phyloP scores from a whole-genome alignment of 1,140 invertebrate genomes.

The Papilio polyxenes region DNA sequence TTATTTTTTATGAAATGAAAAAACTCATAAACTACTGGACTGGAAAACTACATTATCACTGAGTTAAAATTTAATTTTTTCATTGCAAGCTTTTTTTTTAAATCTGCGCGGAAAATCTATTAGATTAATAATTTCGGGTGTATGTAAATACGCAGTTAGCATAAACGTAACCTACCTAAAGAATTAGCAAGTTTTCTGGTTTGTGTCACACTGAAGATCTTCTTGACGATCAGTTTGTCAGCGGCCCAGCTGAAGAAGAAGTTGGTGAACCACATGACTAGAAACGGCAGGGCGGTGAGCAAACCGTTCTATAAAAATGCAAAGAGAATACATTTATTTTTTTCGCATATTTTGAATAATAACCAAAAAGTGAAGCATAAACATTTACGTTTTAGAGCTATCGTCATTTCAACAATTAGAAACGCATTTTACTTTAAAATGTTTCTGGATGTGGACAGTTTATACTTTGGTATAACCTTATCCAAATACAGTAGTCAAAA shows the following conservation, averaged over 20 bases:
- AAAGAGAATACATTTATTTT: background rate
- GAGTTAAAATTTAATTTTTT: too few species aligned
- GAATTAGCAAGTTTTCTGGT: slow-evolving; percentile 79
- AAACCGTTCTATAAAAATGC: slow-evolving; percentile 82
- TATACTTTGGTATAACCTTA: background rate
- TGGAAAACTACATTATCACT: too few species aligned
- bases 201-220: slow-evolving; percentile 65
- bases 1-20: too few species aligned
- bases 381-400: too few species aligned
- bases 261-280: slow-evolving; percentile 79
- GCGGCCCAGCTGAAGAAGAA: slow-evolving; percentile 78
- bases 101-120: too few species aligned
- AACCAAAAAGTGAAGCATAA: too few species aligned
- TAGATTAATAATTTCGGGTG: too few species aligned
- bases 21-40: too few species aligned
- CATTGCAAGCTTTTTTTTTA: too few species aligned
- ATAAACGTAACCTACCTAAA: slow-evolving; percentile 66
- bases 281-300: slow-evolving; percentile 84
- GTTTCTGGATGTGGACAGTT: background rate
- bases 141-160: background rate
- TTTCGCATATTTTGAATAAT: background rate
- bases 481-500: background rate
- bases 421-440: background rate
- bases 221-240: slow-evolving; percentile 74
- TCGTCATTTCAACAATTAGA: background rate